These are phyloP conservation scores for Burhinus oedicnemus DNA, from an alignment of 2,113 vertebrate species.

Conservation along the genomic window DNA sequence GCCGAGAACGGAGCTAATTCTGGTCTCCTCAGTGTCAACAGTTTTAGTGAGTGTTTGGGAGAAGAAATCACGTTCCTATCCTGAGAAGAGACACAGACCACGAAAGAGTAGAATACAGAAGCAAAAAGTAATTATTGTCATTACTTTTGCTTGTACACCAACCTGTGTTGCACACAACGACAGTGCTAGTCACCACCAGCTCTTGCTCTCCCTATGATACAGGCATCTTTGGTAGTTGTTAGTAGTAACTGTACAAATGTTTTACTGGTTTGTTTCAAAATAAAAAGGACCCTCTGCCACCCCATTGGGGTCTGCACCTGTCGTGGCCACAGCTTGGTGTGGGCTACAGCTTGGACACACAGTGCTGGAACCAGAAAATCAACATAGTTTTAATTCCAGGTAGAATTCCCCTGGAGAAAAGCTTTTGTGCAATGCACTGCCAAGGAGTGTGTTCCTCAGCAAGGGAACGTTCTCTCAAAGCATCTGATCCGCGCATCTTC, in stretches of 20 bases:
- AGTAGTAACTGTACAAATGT: not conserved
- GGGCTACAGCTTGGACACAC: not conserved
- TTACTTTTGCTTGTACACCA: constrained; percentile 61
- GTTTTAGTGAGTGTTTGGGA: not conserved
- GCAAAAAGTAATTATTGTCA: constrained; percentile 20
- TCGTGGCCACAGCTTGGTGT: constrained; percentile 8
- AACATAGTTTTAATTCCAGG: not conserved
- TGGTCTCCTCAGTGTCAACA: not conserved
- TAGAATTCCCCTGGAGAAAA: constrained; percentile 34
- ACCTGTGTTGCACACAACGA: constrained; percentile 18
- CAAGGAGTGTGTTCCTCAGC: not conserved
- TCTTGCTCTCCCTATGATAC: constrained; percentile 6
- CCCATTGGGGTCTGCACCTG: not conserved
- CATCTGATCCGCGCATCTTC: constrained; percentile 39
- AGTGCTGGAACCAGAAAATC: constrained; percentile 20
- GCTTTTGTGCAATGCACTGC: not conserved
- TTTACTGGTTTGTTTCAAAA: constrained; percentile 10
- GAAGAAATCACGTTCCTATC: not conserved
- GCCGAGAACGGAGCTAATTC: not conserved
- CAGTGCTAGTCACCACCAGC: not conserved
- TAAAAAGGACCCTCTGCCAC: constrained; percentile 7
- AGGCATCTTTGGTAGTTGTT: constrained; percentile 28
- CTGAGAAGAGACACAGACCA: constrained; percentile 21
- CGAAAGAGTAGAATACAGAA: not conserved
- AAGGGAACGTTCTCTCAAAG: constrained; percentile 16